Base-by-base conservation (phyloP, 2,797 vertebrate species). In the Kryptolebias ocellatus region DNA sequence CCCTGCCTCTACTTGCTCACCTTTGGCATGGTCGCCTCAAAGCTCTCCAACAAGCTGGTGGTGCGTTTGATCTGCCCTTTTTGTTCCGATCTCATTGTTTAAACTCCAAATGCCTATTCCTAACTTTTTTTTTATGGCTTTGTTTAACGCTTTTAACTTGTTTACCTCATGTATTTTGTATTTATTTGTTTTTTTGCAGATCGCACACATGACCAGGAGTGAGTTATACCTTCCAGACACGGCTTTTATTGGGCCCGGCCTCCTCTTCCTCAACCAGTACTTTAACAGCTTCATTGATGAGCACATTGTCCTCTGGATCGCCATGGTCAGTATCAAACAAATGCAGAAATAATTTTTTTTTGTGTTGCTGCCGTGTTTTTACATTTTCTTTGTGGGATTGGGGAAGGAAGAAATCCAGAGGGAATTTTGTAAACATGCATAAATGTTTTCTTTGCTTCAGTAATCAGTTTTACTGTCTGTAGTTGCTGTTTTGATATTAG, bases 201-300 rank as follows among this genome's bases (percentile, higher is more conserved):
- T 99, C 54, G 97, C 98, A 66, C 97, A 99, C 88, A 99, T 99
- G 96, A 97, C 97, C 59, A 99, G 96, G 94, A 99, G 97, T 87
- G 96, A 98, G 92, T 89, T 99, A 56, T 88, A 93, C 83, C 95
- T 99, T 81, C 94, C 95, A 52, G 98, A 99, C 80, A 94, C 95
- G 17, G 95, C 96, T 46, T 99, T 98, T 76, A 93, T 98, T 51
- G 98, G 98, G 44, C 98, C 98, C 20, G 96, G 95, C 61, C 95
- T 99, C 72, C 94, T 99, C 75, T 95, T 99, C 93, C 94, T 99
- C 88, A 95, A 99, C 93, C 98, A 99, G 79, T 99, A 98, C 84
- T 99, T 98, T 89, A 96, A 96, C 92, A 96, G 95, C 90, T 98
- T 97, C 79, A 70, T 99, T 61, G 93, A 99, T 20, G 98, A 99